Conservation (phyloP, 2,888 invertebrate species). For the Cataglyphis altisquamis region DNA sequence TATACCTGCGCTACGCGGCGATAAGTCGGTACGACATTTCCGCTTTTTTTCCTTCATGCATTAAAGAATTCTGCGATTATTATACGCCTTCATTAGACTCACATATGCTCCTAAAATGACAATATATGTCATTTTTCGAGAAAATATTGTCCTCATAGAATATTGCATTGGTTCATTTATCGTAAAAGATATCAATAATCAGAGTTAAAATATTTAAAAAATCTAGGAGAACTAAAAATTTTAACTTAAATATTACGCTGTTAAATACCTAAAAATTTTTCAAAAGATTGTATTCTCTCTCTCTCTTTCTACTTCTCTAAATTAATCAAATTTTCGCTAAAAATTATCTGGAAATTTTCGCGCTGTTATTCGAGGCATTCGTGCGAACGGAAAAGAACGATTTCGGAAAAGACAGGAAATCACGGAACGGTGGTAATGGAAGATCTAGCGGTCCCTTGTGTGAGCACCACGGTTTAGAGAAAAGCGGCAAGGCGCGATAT, state of each 20-base stretch:
- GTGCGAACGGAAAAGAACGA: slow-evolving; percentile 23
- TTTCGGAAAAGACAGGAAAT: slow-evolving; percentile 52
- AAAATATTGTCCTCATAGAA: not conserved
- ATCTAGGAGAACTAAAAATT: not conserved
- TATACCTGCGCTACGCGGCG: not conserved
- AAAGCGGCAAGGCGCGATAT: slow-evolving; percentile 73
- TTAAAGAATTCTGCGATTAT: not conserved
- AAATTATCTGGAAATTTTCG: not conserved
- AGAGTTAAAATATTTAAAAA: not conserved
- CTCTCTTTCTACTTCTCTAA: no score
- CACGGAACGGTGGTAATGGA: not conserved
- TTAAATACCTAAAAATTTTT: not conserved
- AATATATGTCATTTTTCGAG: not conserved
- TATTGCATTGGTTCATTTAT: not conserved
- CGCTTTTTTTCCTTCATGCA: not conserved
- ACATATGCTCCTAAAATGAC: not conserved
- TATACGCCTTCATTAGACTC: not conserved
- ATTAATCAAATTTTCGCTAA: slow-evolving; percentile 10
- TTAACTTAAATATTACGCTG: not conserved
- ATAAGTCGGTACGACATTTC: slow-evolving; percentile 11
- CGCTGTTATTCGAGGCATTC: not conserved
- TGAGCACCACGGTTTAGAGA: slow-evolving; percentile 48
- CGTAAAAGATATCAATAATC: slow-evolving; percentile 12
- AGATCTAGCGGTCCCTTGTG: slow-evolving; percentile 14
- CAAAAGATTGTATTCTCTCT: not conserved